Conservation (phyloP, 2,113 vertebrate genomes). For the Pelobates fuscus region DNA sequence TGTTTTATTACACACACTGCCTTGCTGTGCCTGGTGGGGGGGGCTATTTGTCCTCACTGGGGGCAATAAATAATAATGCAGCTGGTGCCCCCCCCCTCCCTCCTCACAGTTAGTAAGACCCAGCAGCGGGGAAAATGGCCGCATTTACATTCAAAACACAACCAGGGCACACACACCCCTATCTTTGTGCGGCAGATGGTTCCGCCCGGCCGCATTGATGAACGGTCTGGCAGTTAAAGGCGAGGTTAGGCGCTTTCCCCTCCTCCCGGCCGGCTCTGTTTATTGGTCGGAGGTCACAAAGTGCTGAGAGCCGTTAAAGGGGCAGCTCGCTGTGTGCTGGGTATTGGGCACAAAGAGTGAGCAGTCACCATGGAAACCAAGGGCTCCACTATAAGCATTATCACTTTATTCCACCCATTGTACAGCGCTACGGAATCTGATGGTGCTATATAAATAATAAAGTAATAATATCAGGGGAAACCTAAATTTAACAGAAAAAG, state of each 20-base stretch:
- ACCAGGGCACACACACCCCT: not conserved
- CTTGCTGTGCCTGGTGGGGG: not conserved
- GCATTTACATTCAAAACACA: no score
- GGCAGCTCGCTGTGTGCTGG: not conserved
- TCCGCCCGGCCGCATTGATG: constrained; percentile 24
- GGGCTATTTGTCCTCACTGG: not conserved
- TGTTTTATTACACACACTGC: no score
- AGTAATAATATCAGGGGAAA: no score
- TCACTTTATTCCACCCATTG: no score
- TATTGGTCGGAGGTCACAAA: constrained; percentile 11
- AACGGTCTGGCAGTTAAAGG: constrained; percentile 25
- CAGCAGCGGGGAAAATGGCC: not conserved
- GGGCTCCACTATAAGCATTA: not conserved
- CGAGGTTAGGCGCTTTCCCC: not conserved
- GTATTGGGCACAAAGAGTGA: not conserved
- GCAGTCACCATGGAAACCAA: no score
- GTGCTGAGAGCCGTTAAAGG: constrained; percentile 3
- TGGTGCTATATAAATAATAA: no score
- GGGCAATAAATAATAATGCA: not conserved
- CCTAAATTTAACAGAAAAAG: no score
- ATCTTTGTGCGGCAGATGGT: not conserved
- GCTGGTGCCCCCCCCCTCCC: not conserved
- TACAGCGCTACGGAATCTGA: no score
- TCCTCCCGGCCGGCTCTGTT: constrained; percentile 13
- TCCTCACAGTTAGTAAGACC: not conserved